These are phyloP conservation scores for Odontamblyopus lacepedii DNA, from an alignment of 2,797 vertebrate species.

Conservation along the genomic window DNA sequence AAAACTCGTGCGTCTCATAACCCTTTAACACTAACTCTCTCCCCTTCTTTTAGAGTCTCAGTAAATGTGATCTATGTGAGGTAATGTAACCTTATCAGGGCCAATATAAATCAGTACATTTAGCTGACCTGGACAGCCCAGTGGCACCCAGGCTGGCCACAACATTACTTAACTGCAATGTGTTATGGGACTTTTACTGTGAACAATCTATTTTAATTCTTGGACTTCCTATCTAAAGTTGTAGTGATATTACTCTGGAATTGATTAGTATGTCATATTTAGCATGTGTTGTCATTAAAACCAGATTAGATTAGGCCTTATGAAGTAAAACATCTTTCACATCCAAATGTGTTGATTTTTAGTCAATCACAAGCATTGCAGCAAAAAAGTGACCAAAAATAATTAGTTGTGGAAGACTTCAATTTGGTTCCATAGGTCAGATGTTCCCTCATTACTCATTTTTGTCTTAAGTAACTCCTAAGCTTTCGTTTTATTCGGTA, in stretches of 20 bases:
- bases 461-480: too few species aligned
- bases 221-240: background rate
- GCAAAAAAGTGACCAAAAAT: too few species aligned
- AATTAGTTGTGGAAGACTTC: background rate
- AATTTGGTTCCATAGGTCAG: background rate
- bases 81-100: slow-evolving; percentile 15
- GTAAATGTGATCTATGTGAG: slow-evolving; percentile 48
- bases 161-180: slow-evolving; percentile 9
- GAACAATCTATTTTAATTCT: background rate
- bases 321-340: background rate
- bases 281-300: background rate
- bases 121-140: slow-evolving; percentile 11
- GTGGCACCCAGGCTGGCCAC: background rate
- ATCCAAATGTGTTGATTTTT: too few species aligned
- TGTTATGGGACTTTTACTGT: background rate
- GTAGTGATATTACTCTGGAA: background rate
- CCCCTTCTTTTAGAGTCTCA: slow-evolving; percentile 29
- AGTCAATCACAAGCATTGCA: too few species aligned
- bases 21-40: slow-evolving; percentile 52
- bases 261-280: background rate
- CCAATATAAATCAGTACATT: slow-evolving; percentile 18
- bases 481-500: too few species aligned
- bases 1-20: slow-evolving; percentile 62
- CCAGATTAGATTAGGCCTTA: background rate
- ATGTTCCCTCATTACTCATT: too few species aligned